Conservation (phyloP, 2,888 invertebrate species). For the Epinotia nisella region DNA sequence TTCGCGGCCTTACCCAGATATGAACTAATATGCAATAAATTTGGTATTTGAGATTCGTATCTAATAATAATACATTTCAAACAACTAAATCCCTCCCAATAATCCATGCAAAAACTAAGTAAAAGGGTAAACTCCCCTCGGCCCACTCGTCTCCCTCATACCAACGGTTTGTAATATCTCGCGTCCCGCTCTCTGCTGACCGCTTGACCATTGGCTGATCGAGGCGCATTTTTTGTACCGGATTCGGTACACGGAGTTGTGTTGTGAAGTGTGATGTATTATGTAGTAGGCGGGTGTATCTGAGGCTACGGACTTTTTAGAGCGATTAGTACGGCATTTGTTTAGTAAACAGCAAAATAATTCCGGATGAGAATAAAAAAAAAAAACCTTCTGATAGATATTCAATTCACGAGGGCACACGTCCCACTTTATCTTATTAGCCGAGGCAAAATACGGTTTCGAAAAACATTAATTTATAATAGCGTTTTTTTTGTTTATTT, state of each 20-base stretch:
- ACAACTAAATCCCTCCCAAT: conserved; percentile 19
- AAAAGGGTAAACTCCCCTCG: conserved; percentile 38
- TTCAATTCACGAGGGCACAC: too few relatives aligned
- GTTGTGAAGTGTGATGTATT: not conserved
- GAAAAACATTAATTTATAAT: too few relatives aligned
- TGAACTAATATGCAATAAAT: not conserved
- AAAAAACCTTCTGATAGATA: too few relatives aligned
- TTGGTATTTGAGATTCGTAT: not conserved
- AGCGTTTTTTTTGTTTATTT: too few relatives aligned
- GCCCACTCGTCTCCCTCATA: conserved; percentile 47
- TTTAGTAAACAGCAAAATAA: not conserved
- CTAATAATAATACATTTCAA: conserved; percentile 15
- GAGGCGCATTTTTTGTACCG: conserved; percentile 43
- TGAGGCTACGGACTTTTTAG: not conserved
- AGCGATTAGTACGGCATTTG: not conserved
- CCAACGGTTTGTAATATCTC: conserved; percentile 42
- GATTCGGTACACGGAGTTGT: conserved; percentile 38
- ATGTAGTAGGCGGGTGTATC: not conserved
- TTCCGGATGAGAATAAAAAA: too few relatives aligned
- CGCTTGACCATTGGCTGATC: conserved; percentile 78
- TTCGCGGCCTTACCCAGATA: too few relatives aligned
- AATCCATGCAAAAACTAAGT: conserved; percentile 17
- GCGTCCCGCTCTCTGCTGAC: conserved; percentile 64
- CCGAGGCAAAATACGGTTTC: too few relatives aligned
- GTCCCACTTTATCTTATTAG: too few relatives aligned